These are phyloP conservation scores for Oryzias melastigma DNA, from an alignment of 2,113 vertebrate species.

Conservation along the genomic window DNA sequence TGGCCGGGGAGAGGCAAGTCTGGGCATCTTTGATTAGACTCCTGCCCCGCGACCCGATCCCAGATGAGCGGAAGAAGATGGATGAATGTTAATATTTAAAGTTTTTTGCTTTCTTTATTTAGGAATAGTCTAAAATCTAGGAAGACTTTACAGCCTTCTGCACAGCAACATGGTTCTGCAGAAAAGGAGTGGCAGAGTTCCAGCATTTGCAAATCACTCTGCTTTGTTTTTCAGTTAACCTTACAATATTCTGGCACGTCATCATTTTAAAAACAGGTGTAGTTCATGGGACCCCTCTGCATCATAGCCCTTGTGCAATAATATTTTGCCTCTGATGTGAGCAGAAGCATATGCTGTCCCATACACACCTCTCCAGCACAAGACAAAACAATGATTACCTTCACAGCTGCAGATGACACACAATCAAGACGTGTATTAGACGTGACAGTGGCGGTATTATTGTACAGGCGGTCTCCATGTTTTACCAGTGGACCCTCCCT, in stretches of 20 bases:
- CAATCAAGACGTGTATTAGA: constrained; percentile 57
- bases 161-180: background rate
- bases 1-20: too few species aligned
- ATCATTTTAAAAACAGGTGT: background rate
- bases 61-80: too few species aligned
- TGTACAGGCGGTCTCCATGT: constrained; percentile 61
- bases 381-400: constrained; percentile 50
- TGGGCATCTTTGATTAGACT: too few species aligned
- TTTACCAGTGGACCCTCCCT: constrained; percentile 67
- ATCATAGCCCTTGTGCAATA: background rate
- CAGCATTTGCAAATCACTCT: background rate
- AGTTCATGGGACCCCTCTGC: background rate
- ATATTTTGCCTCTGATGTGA: background rate
- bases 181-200: background rate
- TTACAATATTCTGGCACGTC: background rate
- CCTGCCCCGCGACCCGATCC: too few species aligned
- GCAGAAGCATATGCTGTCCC: background rate
- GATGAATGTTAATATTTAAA: too few species aligned
- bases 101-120: too few species aligned
- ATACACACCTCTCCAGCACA: constrained; percentile 1
- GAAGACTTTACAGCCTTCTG: background rate
- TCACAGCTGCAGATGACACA: constrained; percentile 52
- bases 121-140: too few species aligned
- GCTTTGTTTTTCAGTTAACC: background rate
- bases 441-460: constrained; percentile 66